phyloP scores from a whole-genome alignment of 2,797 vertebrate species.

The Scleropages formosus region DNA sequence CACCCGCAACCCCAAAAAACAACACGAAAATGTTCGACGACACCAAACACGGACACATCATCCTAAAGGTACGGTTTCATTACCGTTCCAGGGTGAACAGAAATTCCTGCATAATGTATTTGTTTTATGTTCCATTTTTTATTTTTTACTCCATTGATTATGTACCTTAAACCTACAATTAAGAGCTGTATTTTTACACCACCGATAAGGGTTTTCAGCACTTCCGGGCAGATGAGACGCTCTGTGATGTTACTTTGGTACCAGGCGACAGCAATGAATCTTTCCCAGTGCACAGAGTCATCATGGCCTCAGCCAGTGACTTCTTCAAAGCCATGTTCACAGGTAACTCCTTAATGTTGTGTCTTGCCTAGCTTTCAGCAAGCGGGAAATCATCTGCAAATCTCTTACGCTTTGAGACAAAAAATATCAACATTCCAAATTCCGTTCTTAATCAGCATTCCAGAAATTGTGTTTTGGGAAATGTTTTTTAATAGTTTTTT shows the following conservation, averaged over 20 bases:
- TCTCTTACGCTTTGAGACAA: not conserved
- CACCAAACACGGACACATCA: slow-evolving; percentile 57
- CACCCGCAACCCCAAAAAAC: slow-evolving; percentile 57
- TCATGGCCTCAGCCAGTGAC: slow-evolving; percentile 78
- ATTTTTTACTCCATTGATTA: not conserved
- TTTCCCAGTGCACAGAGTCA: slow-evolving; percentile 73
- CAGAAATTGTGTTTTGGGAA: too few species aligned
- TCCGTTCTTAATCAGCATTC: not conserved
- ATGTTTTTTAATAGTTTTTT: too few species aligned
- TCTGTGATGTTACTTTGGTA: slow-evolving; percentile 73
- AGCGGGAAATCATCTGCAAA: not conserved
- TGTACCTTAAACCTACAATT: not conserved
- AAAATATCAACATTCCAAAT: not conserved
- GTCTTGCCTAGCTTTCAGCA: not conserved
- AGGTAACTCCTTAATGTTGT: slow-evolving; percentile 51
- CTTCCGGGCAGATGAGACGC: slow-evolving; percentile 62
- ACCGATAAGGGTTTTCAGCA: slow-evolving; percentile 62
- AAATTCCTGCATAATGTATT: not conserved
- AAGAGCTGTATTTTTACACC: not conserved
- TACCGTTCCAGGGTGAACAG: not conserved
- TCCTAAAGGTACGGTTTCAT: slow-evolving; percentile 62
- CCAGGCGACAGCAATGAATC: slow-evolving; percentile 68
- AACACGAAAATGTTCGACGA: slow-evolving; percentile 66
- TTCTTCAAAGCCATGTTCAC: slow-evolving; percentile 84
- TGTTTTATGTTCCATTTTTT: not conserved